A percentile compares a stretch with the other conserved stretches of the same genome.
Conservation (phyloP, 2,888 invertebrate genomes). For the Tenthredo mesomela region DNA sequence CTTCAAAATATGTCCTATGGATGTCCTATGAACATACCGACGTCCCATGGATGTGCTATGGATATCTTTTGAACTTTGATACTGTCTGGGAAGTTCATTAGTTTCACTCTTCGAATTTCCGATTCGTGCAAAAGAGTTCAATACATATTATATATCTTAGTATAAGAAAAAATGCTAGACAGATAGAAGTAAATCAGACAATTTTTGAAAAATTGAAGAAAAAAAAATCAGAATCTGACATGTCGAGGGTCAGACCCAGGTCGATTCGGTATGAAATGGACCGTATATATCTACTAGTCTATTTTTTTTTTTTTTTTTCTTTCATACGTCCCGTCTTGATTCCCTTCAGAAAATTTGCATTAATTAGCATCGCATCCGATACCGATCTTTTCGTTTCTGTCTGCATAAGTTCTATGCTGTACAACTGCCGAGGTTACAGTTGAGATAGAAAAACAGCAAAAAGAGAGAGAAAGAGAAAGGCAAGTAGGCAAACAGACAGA, state of each 20-base stretch:
- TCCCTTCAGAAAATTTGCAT: slow-evolving; percentile 29
- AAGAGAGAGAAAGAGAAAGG: not conserved
- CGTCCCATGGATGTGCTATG: too few relatives aligned
- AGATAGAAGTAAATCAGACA: too few relatives aligned
- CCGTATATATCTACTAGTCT: not conserved
- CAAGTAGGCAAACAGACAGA: not conserved
- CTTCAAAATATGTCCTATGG: too few relatives aligned
- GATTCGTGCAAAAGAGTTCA: too few relatives aligned
- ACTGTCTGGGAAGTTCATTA: too few relatives aligned
- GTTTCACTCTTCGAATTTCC: not conserved
- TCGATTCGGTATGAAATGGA: too few relatives aligned
- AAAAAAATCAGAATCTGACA: too few relatives aligned
- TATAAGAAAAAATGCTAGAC: not conserved
- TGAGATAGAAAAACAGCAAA: slow-evolving; percentile 18
- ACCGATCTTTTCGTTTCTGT: slow-evolving; percentile 1
- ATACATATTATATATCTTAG: too few relatives aligned
- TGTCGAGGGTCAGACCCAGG: too few relatives aligned
- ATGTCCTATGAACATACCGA: too few relatives aligned
- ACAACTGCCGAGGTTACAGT: slow-evolving; percentile 14
- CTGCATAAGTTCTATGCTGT: not conserved
- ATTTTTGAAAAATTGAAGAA: too few relatives aligned
- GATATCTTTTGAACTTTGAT: too few relatives aligned
- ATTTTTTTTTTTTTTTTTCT: not conserved
- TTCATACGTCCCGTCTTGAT: not conserved
- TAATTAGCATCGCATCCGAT: slow-evolving; percentile 34